Evolutionary conservation across 2,797 vertebrate species (phyloP), one percentile per base, ranked within the genome.

Genomic region (Alca torda): DNA sequence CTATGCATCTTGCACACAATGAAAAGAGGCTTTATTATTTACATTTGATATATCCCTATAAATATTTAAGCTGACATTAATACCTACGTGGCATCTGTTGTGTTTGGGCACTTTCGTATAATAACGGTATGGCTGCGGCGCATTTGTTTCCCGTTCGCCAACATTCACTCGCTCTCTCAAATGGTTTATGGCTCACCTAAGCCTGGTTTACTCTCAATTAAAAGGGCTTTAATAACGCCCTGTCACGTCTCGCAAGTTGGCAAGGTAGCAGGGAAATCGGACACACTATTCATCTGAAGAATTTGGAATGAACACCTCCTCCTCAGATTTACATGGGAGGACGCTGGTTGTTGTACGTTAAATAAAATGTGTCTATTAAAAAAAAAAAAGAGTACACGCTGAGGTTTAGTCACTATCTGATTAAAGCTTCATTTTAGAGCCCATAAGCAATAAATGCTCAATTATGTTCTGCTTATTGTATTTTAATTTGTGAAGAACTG

Each of bases 401-500:
- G 82, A 88, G 96, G 72, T 96, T 96, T 93, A 96, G 95, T 95
- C 95, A 5, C 89, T 96, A 25, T 97, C 96, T 97, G 97, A 98
- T 97, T 97, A 97, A 88, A 95, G 46, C 82, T 97, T 97, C 93
- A 74, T 96, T 97, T 96, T 80, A 79, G 93, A 97, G 85, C 94
- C 88, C 96, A 97, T 95, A 90, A 98, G 94, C 97, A 95, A 96
- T 96, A 96, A 96, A 96, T 97, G 96, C 96, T 97, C 96, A 96
- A 92, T 98, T 98, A 97, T 96, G 84, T 97, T 97, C 95, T 97
- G 95, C 94, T 97, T 97, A 97, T 91, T 89, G 96, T 98, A 90
- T 98, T 98, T 98, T 98, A 98, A 98, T 98, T 97, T 97, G 96
- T 93, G 93, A 96, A 97, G 92, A 97, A 87, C 82, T 79, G 97